phyloP scores from a whole-genome alignment of 2,888 invertebrate genomes.

The Synanthedon andrenaeformis region DNA sequence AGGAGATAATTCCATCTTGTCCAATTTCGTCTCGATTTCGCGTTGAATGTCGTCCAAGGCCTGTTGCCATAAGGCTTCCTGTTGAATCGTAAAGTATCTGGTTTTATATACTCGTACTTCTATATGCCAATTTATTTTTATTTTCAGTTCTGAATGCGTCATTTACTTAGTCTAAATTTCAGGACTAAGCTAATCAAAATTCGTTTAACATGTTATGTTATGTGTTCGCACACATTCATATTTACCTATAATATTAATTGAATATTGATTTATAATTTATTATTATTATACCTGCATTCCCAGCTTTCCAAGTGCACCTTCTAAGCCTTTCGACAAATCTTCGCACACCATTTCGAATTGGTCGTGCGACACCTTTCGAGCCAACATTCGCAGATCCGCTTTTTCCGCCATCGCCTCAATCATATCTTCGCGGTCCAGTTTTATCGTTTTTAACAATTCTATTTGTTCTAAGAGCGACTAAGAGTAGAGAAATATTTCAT shows the following conservation, averaged over 20 bases:
- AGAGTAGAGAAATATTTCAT: background rate
- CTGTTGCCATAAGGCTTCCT: conserved; percentile 75
- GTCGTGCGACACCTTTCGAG: conserved; percentile 79
- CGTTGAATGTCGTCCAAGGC: conserved; percentile 76
- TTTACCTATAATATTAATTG: too few species aligned
- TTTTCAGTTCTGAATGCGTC: too few species aligned
- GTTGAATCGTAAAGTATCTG: background rate
- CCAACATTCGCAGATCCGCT: conserved; percentile 76
- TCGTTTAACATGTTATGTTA: too few species aligned
- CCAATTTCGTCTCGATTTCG: conserved; percentile 75
- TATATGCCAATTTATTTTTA: too few species aligned
- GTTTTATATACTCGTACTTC: too few species aligned
- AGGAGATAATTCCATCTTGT: conserved; percentile 74
- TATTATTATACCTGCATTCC: conserved; percentile 59
- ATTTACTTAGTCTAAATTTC: too few species aligned
- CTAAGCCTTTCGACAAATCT: conserved; percentile 73
- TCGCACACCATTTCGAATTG: conserved; percentile 78
- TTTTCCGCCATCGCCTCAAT: conserved; percentile 80
- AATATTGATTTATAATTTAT: too few species aligned
- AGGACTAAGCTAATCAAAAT: too few species aligned
- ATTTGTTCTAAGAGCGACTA: conserved; percentile 75
- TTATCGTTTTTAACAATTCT: conserved; percentile 73
- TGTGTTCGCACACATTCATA: too few species aligned
- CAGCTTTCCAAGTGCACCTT: conserved; percentile 74
- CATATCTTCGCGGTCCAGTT: conserved; percentile 78